Evolutionary conservation across 2,888 invertebrate species (phyloP).

Genomic region (Horisme vitalbata): DNA sequence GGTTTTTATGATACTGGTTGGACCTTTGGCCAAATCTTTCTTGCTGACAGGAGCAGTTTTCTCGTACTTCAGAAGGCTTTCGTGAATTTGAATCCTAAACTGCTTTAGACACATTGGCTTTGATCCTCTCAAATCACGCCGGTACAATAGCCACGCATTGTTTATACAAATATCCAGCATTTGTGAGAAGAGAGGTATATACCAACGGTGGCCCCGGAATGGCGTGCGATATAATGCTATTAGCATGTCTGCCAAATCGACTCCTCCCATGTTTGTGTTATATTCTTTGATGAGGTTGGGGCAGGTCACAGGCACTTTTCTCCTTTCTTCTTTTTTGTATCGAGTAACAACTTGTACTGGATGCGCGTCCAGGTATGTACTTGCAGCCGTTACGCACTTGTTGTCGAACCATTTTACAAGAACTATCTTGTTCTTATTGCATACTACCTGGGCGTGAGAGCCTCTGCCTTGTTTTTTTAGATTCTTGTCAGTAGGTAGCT

Average conservation of each 20-base stretch:
- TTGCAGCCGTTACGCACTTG: constrained; percentile 25
- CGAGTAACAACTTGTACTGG: constrained; percentile 15
- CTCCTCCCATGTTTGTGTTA: constrained; percentile 13
- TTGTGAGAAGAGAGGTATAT: constrained; percentile 8
- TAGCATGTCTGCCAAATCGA: constrained; percentile 27
- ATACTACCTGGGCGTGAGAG: constrained; percentile 16
- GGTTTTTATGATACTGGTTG: no score
- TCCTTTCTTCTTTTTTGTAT: constrained; percentile 27
- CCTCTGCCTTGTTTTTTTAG: constrained; percentile 10
- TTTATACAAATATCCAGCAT: constrained; percentile 10
- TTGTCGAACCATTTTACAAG: constrained; percentile 29
- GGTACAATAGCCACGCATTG: not conserved
- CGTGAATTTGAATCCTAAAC: not conserved
- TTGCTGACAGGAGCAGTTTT: no score
- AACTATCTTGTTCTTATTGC: constrained; percentile 25
- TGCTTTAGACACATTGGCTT: not conserved
- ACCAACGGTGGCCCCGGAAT: constrained; percentile 12
- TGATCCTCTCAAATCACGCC: not conserved
- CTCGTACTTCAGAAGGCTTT: not conserved
- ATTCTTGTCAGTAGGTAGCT: constrained; percentile 10
- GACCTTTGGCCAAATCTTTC: no score
- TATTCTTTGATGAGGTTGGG: constrained; percentile 7
- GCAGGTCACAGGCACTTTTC: constrained; percentile 6
- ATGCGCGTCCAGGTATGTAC: constrained; percentile 3
- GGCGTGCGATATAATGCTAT: constrained; percentile 20